phyloP scores from a whole-genome alignment of 2,113 vertebrate species.

The Rhynchopsitta pachyrhyncha region DNA sequence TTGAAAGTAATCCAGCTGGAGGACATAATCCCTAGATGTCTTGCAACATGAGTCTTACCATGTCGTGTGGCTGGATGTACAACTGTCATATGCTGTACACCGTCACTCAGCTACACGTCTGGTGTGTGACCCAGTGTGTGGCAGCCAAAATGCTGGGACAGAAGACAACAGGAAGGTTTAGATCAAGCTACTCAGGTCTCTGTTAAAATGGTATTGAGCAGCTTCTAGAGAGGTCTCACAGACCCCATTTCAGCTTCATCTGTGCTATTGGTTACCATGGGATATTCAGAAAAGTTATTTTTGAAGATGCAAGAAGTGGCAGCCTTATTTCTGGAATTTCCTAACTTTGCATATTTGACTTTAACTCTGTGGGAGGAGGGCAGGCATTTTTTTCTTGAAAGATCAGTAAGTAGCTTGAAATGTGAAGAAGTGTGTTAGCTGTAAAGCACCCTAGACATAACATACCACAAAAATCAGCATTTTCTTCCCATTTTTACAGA shows the following conservation, averaged over 20 bases:
- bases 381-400: not conserved
- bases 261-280: not conserved
- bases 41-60: not conserved
- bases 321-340: constrained; percentile 28
- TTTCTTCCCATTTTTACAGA: not conserved
- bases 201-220: not conserved
- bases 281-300: constrained; percentile 20
- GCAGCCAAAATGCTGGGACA: not conserved
- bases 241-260: not conserved
- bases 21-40: not conserved
- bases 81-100: rapidly evolving
- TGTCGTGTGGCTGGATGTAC: not conserved
- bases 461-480: not conserved
- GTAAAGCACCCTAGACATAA: not conserved
- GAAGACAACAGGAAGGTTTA: not conserved
- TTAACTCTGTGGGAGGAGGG: not conserved
- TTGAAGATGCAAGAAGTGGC: not conserved
- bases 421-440: not conserved
- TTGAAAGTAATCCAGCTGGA: not conserved
- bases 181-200: not conserved
- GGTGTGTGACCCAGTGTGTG: not conserved
- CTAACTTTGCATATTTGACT: constrained; percentile 9
- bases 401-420: constrained; percentile 5
- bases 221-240: not conserved
- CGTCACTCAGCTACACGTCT: not conserved